Conservation (phyloP, 2,797 vertebrate species). For the Scleropages formosus region DNA sequence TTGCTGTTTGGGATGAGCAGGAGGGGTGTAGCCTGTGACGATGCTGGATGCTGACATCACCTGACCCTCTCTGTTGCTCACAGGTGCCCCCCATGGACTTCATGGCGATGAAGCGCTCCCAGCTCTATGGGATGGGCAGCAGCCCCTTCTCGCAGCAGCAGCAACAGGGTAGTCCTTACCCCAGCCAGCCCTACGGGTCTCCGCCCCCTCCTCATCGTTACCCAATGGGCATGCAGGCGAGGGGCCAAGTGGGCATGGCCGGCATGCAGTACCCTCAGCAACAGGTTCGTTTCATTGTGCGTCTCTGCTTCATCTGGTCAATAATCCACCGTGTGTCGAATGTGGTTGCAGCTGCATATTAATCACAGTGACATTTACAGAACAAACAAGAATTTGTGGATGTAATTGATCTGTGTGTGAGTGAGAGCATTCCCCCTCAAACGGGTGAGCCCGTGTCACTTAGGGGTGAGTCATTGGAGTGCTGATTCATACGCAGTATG, state of each 20-base stretch:
- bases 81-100: conserved; percentile 91
- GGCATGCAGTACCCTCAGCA: conserved; percentile 90
- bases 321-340: background rate
- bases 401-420: too few species aligned
- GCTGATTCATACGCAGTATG: too few species aligned
- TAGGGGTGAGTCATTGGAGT: background rate
- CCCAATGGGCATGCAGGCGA: conserved; percentile 83
- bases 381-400: too few species aligned
- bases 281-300: conserved; percentile 70
- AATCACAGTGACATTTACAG: background rate
- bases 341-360: background rate
- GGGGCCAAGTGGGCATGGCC: conserved; percentile 79
- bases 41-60: background rate
- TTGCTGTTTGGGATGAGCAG: background rate
- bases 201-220: conserved; percentile 85
- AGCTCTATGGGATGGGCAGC: conserved; percentile 84
- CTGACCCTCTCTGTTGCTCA: conserved; percentile 25
- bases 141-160: conserved; percentile 78
- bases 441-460: background rate
- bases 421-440: too few species aligned
- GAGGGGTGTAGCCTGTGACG: background rate
- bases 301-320: too few species aligned
- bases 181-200: conserved; percentile 81
- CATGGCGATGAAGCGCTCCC: conserved; percentile 92
- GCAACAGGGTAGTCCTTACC: conserved; percentile 78